Conservation (phyloP, 2,888 invertebrate species). For the Drosophila demipolita region DNA sequence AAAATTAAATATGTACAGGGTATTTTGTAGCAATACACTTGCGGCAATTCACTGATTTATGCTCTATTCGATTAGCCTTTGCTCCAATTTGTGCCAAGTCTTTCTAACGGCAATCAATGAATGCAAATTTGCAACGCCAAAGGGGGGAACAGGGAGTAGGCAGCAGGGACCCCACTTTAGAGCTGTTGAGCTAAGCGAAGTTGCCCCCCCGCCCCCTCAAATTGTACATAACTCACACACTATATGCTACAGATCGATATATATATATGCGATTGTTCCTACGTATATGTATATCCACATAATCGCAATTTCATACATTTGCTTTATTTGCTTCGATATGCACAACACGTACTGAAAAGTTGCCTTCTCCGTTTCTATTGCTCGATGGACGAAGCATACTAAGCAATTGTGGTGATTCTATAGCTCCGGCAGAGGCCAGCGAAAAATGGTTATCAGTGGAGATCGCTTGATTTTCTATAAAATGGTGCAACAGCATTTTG, state of each 20-base stretch:
- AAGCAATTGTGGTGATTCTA: conserved; percentile 28
- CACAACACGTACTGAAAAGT: conserved; percentile 31
- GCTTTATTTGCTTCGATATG: conserved; percentile 16
- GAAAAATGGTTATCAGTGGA: conserved; percentile 22
- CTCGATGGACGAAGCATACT: conserved; percentile 44
- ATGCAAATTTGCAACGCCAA: conserved; percentile 48
- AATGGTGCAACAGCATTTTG: conserved; percentile 24
- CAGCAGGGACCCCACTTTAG: not conserved
- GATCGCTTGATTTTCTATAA: conserved; percentile 9
- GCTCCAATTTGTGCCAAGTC: conserved; percentile 49
- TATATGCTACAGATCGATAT: conserved; percentile 14
- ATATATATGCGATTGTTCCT: conserved; percentile 9
- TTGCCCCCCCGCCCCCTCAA: not conserved
- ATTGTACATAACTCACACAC: conserved; percentile 19
- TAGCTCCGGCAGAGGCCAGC: not conserved
- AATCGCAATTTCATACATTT: not conserved
- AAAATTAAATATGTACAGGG: not conserved
- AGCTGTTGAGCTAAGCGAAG: not conserved
- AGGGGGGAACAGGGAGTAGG: conserved; percentile 20
- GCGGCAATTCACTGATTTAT: conserved; percentile 7
- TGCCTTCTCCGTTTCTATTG: conserved; percentile 40
- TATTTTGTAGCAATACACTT: not conserved
- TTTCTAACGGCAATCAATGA: conserved; percentile 55
- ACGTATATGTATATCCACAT: conserved; percentile 11
- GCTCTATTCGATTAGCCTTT: conserved; percentile 15